Conservation (phyloP, 2,113 vertebrate species). For the Peromyscus leucopus region DNA sequence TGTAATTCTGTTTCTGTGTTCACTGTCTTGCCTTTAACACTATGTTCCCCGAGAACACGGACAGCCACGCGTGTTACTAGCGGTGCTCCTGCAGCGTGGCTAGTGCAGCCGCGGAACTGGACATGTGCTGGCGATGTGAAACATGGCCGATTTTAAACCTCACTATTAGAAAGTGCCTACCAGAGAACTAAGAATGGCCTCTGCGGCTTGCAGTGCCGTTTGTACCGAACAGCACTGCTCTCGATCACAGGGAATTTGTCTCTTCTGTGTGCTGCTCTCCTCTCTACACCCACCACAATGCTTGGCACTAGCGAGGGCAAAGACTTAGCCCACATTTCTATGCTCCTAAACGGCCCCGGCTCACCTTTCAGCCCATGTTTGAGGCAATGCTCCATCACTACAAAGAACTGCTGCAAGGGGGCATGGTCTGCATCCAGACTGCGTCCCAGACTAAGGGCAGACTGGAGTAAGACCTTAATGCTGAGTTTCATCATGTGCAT, state of each 20-base stretch:
- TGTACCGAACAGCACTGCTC: neutral
- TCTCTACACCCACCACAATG: neutral
- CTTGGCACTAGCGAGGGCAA: neutral
- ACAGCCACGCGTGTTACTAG: neutral
- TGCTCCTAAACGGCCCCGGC: neutral
- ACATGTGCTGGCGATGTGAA: neutral
- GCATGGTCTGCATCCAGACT: constrained; percentile 96
- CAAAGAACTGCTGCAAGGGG: constrained; percentile 97
- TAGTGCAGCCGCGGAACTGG: neutral
- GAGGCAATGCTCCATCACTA: constrained; percentile 97
- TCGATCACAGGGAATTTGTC: neutral
- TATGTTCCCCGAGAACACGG: neutral
- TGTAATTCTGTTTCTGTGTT: neutral
- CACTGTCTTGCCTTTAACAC: neutral
- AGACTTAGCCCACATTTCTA: neutral
- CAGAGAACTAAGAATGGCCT: neutral
- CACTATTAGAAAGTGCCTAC: neutral
- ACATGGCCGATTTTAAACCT: neutral
- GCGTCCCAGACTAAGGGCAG: constrained; percentile 95
- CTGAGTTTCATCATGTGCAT: constrained; percentile 99
- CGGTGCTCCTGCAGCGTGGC: neutral
- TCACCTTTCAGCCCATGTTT: constrained; percentile 98
- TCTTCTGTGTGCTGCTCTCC: neutral
- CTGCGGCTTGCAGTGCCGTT: neutral
- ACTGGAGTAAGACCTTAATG: constrained; percentile 96